Evolutionary conservation across 1,140 invertebrate genomes (phyloP).

Genomic region (Mesaphorura yosii): DNA sequence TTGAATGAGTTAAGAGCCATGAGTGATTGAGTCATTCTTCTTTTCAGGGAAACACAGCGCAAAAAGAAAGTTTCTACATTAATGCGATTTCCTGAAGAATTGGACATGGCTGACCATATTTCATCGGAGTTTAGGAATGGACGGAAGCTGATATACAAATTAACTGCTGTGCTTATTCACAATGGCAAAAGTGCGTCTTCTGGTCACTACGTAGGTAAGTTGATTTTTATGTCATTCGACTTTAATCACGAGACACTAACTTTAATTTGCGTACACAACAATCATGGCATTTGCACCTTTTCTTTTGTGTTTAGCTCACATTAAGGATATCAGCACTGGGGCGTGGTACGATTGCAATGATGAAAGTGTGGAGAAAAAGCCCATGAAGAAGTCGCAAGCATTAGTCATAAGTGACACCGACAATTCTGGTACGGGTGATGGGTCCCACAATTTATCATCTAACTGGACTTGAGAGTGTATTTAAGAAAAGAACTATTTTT

Average conservation of each 20-base stretch:
- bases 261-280: not conserved
- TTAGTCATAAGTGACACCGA: not conserved
- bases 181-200: constrained; percentile 53
- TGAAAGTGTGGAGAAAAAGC: constrained; percentile 51
- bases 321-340: constrained; percentile 43
- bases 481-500: not conserved
- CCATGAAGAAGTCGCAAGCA: constrained; percentile 37
- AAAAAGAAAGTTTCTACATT: constrained; percentile 57
- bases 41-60: constrained; percentile 44
- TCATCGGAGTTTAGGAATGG: not conserved
- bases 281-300: not conserved
- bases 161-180: constrained; percentile 55
- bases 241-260: not conserved
- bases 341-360: constrained; percentile 60
- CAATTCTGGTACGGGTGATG: not conserved
- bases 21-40: not conserved
- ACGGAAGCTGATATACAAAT: constrained; percentile 39
- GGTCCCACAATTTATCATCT: not conserved
- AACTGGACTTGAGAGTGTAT: not conserved
- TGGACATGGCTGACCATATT: constrained; percentile 53
- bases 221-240: no score
- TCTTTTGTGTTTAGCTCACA: constrained; percentile 42
- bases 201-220: constrained; percentile 55
- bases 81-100: constrained; percentile 52
- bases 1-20: no score